phyloP scores from a whole-genome alignment of 2,888 invertebrate genomes.

The Itoplectis maculator region DNA sequence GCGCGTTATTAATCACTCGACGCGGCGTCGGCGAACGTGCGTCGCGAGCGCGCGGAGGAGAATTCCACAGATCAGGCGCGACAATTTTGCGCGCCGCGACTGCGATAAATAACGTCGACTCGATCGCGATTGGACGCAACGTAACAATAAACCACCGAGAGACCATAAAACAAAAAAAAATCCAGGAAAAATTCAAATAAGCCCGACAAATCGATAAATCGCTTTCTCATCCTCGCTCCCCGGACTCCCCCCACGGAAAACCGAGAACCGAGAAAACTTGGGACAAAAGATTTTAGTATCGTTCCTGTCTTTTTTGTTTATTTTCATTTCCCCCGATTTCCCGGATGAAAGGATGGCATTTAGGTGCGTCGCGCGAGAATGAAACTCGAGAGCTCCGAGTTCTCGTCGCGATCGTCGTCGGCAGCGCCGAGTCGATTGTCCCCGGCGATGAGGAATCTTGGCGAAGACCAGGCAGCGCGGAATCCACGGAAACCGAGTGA shows the following conservation, averaged over 20 bases:
- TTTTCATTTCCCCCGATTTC: conserved; percentile 5
- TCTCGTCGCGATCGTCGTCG: conserved; percentile 37
- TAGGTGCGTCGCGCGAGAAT: conserved; percentile 24
- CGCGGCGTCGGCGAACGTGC: conserved; percentile 11
- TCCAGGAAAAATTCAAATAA: conserved; percentile 15
- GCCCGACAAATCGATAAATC: conserved; percentile 21
- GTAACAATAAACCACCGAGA: not conserved
- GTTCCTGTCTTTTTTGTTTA: conserved; percentile 40
- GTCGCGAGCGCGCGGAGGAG: too few relatives aligned
- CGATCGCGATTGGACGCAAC: conserved; percentile 28
- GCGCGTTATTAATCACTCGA: conserved; percentile 51
- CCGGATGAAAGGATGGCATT: conserved; percentile 49
- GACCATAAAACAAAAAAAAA: too few relatives aligned
- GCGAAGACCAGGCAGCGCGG: not conserved
- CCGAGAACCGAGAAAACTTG: conserved; percentile 1
- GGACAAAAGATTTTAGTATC: conserved; percentile 37
- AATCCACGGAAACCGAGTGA: conserved; percentile 46
- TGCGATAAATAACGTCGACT: conserved; percentile 46
- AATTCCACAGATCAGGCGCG: conserved; percentile 59
- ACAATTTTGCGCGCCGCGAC: conserved; percentile 30
- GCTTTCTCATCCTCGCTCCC: not conserved
- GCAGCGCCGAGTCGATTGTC: conserved; percentile 27
- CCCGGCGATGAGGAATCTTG: conserved; percentile 57
- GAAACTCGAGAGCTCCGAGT: conserved; percentile 20
- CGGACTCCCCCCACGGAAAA: conserved; percentile 12